Conservation (phyloP, 2,888 invertebrate genomes). For the Nebria salina region DNA sequence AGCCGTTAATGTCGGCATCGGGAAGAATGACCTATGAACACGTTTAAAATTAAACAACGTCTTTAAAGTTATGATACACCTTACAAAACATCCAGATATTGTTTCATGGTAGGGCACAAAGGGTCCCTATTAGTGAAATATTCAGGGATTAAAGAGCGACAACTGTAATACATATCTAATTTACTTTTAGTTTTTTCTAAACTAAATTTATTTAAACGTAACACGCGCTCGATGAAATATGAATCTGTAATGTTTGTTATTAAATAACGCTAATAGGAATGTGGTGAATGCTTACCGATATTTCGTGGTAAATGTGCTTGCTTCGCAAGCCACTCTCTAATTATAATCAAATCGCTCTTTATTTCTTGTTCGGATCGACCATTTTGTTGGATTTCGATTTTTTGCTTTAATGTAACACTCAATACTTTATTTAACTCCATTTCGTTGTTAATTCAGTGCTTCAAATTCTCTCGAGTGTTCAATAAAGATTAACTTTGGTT, state of each 20-base stretch:
- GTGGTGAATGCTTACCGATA: background rate
- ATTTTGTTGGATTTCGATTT: background rate
- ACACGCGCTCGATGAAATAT: background rate
- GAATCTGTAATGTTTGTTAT: background rate
- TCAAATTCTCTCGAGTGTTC: background rate
- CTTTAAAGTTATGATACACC: background rate
- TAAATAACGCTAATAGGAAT: background rate
- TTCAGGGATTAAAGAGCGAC: constrained; percentile 29
- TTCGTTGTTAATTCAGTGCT: background rate
- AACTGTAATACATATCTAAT: constrained; percentile 32
- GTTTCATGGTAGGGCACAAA: constrained; percentile 20
- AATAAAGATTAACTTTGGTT: too few relatives aligned
- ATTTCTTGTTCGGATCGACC: background rate
- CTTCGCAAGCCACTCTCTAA: background rate
- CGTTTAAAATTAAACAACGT: background rate
- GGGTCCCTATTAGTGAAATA: constrained; percentile 28
- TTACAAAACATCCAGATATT: constrained; percentile 28
- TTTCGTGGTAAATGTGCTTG: background rate
- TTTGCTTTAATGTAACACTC: background rate
- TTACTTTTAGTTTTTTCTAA: constrained; percentile 37
- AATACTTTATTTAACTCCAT: background rate
- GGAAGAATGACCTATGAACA: background rate
- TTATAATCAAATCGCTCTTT: background rate
- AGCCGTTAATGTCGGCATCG: background rate
- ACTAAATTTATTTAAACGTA: constrained; percentile 37